These are phyloP conservation scores for Equus przewalskii DNA, from an alignment of 2,113 vertebrate genomes.

Conservation along the genomic window DNA sequence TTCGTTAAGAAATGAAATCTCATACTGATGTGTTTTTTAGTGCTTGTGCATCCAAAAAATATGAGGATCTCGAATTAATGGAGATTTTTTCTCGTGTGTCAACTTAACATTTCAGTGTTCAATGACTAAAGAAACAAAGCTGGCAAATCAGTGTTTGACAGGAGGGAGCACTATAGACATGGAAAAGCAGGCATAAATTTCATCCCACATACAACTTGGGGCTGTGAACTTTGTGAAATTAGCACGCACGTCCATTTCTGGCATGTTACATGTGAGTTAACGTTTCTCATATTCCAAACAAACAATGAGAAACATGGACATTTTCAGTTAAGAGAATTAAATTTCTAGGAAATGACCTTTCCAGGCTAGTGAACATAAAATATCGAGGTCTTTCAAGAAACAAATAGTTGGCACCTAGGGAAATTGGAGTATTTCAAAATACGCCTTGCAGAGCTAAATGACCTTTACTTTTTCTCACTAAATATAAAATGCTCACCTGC, in stretches of 20 bases:
- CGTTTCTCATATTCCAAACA: slow-evolving; percentile 45
- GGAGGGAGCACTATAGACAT: not conserved
- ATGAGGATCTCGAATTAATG: not conserved
- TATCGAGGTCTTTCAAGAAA: slow-evolving; percentile 72
- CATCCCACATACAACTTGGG: not conserved
- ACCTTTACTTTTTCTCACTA: slow-evolving; percentile 85
- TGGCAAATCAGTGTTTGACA: not conserved
- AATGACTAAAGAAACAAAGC: not conserved
- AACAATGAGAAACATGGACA: slow-evolving; percentile 55
- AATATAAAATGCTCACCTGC: slow-evolving; percentile 80
- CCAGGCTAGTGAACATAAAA: slow-evolving; percentile 75
- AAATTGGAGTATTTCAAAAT: slow-evolving; percentile 83
- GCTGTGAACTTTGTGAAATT: slow-evolving; percentile 32
- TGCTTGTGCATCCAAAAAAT: not conserved
- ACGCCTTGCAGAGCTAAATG: slow-evolving; percentile 80
- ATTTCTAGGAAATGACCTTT: slow-evolving; percentile 85
- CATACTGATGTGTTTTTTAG: not conserved
- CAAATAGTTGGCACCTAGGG: slow-evolving; percentile 78
- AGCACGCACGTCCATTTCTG: not conserved
- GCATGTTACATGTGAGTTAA: slow-evolving; percentile 23
- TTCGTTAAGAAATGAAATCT: not conserved
- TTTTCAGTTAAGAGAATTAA: slow-evolving; percentile 53
- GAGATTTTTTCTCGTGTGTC: not conserved
- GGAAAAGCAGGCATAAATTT: not conserved
- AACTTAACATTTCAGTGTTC: not conserved